Conservation (phyloP, 2,888 invertebrate species). For the Colostygia pectinataria region DNA sequence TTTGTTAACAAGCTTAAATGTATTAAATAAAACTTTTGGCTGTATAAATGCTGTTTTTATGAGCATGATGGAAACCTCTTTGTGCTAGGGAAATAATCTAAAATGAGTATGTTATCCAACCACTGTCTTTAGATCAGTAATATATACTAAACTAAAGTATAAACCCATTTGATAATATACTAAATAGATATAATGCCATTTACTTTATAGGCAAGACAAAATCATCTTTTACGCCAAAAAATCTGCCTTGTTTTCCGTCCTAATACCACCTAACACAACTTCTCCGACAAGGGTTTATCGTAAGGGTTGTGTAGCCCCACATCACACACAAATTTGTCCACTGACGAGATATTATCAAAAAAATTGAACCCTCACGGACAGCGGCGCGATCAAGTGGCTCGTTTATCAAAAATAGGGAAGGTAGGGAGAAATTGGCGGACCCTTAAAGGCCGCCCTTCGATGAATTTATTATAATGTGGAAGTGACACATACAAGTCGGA, state of each 20-base stretch:
- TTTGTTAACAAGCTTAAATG: slow-evolving; percentile 47
- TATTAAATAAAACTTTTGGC: slow-evolving; percentile 28
- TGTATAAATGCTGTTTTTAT: slow-evolving; percentile 20
- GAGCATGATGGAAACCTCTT: slow-evolving; percentile 1
- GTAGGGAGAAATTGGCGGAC: slow-evolving; percentile 52
- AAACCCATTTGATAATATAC: not conserved
- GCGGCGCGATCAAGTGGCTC: slow-evolving; percentile 64
- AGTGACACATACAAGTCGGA: slow-evolving; percentile 30
- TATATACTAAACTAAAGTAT: no score
- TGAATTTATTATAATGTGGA: slow-evolving; percentile 50
- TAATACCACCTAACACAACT: slow-evolving; percentile 33
- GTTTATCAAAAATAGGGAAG: slow-evolving; percentile 73
- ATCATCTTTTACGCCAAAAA: slow-evolving; percentile 19
- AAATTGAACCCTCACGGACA: slow-evolving; percentile 53
- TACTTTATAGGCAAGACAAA: not conserved
- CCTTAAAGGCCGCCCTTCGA: slow-evolving; percentile 47
- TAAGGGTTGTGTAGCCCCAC: slow-evolving; percentile 49
- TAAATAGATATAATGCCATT: slow-evolving; percentile 2
- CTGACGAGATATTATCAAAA: slow-evolving; percentile 74
- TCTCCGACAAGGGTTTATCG: slow-evolving; percentile 48
- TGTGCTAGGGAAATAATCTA: not conserved
- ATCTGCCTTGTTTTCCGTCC: slow-evolving; percentile 33
- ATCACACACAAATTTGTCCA: slow-evolving; percentile 74
- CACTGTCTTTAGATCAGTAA: no score
- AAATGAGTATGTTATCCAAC: no score